Evolutionary conservation across 2,888 invertebrate genomes (phyloP).

Genomic region (Tupiocoris notatus): DNA sequence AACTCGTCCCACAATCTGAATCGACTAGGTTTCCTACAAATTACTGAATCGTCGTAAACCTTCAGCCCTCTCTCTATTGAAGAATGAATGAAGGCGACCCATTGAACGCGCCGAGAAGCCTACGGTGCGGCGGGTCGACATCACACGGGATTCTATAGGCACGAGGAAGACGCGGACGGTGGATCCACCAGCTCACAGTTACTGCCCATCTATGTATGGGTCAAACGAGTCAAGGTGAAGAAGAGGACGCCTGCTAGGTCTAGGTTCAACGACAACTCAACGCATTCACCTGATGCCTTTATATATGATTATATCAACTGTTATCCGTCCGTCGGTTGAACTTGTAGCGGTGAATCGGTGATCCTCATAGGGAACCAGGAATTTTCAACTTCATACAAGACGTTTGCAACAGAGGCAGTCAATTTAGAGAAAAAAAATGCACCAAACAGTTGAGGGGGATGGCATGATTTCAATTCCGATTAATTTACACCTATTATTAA

Average conservation of each 20-base stretch:
- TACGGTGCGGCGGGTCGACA: neutral
- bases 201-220: neutral
- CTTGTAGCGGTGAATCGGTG: neutral
- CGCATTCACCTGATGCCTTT: too few relatives aligned
- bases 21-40: too few relatives aligned
- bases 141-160: neutral
- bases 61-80: too few relatives aligned
- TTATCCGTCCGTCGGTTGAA: neutral
- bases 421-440: too few relatives aligned
- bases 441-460: too few relatives aligned
- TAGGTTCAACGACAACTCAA: too few relatives aligned
- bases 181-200: neutral
- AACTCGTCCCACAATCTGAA: too few relatives aligned
- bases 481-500: too few relatives aligned
- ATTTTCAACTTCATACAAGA: neutral
- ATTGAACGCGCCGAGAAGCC: too few relatives aligned
- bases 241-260: neutral
- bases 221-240: neutral
- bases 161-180: neutral
- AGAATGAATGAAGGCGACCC: neutral
- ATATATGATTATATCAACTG: neutral
- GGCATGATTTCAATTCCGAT: too few relatives aligned
- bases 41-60: neutral
- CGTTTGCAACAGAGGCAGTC: too few relatives aligned
- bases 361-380: neutral